These are phyloP conservation scores for Ophion slaviceki DNA, from an alignment of 2,888 invertebrate species.

Conservation along the genomic window DNA sequence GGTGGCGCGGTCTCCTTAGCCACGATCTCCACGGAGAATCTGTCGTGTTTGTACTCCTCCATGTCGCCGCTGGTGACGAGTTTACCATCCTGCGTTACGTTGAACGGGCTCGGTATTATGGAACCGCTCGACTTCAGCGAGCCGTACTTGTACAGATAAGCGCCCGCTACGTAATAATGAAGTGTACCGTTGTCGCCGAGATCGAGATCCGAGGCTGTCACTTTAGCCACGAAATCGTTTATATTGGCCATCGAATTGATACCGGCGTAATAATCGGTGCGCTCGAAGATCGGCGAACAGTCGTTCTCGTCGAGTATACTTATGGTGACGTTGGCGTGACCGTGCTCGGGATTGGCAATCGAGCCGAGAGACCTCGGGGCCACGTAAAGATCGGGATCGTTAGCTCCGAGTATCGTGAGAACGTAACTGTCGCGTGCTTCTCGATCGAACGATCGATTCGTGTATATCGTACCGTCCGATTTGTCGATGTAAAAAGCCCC, in stretches of 20 bases:
- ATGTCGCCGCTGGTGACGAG: conserved; percentile 92
- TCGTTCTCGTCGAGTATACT: conserved; percentile 93
- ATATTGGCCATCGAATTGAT: conserved; percentile 91
- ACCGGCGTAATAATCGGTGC: conserved; percentile 88
- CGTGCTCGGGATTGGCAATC: conserved; percentile 85
- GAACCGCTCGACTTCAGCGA: conserved; percentile 92
- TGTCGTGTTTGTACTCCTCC: conserved; percentile 95
- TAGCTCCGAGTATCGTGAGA: conserved; percentile 92
- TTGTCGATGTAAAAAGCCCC: conserved; percentile 92
- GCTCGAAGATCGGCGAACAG: conserved; percentile 90
- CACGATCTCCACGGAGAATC: conserved; percentile 93
- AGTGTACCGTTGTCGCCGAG: conserved; percentile 93
- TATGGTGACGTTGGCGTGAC: conserved; percentile 89
- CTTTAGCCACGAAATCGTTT: conserved; percentile 90
- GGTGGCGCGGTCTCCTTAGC: conserved; percentile 93
- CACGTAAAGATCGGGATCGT: conserved; percentile 90
- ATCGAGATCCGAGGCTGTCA: conserved; percentile 93
- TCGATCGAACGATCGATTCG: conserved; percentile 92
- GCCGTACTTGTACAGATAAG: conserved; percentile 92
- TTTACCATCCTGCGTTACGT: conserved; percentile 89
- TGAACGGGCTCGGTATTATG: conserved; percentile 95
- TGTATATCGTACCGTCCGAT: conserved; percentile 91
- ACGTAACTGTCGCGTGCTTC: conserved; percentile 91
- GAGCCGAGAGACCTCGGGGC: conserved; percentile 28
- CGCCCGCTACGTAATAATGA: conserved; percentile 91